Evolutionary conservation across 2,797 vertebrate species (phyloP).

Genomic region (Momotus momota): DNA sequence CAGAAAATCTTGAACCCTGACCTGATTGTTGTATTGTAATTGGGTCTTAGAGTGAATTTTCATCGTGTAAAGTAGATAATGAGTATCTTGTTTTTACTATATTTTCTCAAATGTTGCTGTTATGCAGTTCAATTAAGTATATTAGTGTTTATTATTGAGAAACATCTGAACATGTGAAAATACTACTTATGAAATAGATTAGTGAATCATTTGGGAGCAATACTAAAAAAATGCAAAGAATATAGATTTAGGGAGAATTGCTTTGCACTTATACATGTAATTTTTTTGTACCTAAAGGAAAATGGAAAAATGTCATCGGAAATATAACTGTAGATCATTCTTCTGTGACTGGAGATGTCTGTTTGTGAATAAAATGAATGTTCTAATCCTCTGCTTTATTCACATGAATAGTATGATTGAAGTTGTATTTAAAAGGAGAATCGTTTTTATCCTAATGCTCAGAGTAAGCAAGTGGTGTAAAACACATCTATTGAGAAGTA

Average conservation of each 20-base stretch:
- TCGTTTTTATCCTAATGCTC: neutral
- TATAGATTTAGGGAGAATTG: neutral
- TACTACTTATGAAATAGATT: neutral
- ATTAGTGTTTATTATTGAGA: neutral
- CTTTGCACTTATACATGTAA: neutral
- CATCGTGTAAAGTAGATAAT: neutral
- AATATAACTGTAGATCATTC: neutral
- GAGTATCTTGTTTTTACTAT: neutral
- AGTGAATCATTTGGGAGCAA: neutral
- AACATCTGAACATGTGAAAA: neutral
- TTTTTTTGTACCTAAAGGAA: neutral
- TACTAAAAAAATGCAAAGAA: neutral
- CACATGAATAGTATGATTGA: neutral
- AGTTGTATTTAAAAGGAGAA: neutral
- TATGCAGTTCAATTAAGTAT: neutral
- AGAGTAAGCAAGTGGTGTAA: neutral
- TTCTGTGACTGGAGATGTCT: neutral
- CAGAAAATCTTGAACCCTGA: conserved; percentile 68
- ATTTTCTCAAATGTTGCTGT: neutral
- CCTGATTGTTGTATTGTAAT: conserved; percentile 52
- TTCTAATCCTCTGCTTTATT: neutral
- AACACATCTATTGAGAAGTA: neutral
- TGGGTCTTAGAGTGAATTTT: conserved; percentile 35
- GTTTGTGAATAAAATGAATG: neutral
- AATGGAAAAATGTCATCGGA: neutral